Evolutionary conservation across 1,140 invertebrate genomes (phyloP), one percentile per base, ranked within the genome.

Genomic region (Eupeodes corollae): DNA sequence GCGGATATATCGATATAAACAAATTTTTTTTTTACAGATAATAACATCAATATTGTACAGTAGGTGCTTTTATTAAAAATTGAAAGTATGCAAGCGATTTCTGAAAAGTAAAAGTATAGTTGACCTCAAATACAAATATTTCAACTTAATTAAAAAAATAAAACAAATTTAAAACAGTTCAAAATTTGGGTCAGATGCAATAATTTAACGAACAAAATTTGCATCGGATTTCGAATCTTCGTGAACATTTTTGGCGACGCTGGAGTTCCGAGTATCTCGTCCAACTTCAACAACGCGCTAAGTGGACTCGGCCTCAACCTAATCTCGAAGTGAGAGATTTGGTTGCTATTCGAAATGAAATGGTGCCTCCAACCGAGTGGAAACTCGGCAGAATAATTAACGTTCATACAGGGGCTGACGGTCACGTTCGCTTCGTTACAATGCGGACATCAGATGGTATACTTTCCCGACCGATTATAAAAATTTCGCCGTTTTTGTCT

Each of bases 221-320:
- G 46, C 40, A 48, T 31, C 16, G 10, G 43, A 38, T 52, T 2
- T 48, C 44, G n/a, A 42, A 57, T 35, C 32, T 64, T 3, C 33
- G 44, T 9, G 58, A 67, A 35, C 51, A 57, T 41, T 59, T 69
- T 45, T 71, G 64, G 66, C 34, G 52, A n/a, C 40, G 61, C n/a
- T 70, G 67, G 60, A 52, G 44, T 1, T 43, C 43, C 3, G 41
- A 42, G 6, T 42, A 42, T 18, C 41, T 42, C 9, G 18, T 13
- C 11, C 11, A 18, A 18, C 16, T 42, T 15, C 41, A 42, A 42
- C 18, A 42, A 18, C 41, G 41, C 9, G 13, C 41, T 8, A 42
- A 42, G 41, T 42, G 41, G 41, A 18, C 6, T 18, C 13, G 13
- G 6, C 13, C 16, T 2, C n/a, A 13, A 9, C 12, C n/a, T 9